These are phyloP conservation scores for Hephaestus fuliginosus DNA, from an alignment of 2,797 vertebrate genomes.

Conservation along the genomic window DNA sequence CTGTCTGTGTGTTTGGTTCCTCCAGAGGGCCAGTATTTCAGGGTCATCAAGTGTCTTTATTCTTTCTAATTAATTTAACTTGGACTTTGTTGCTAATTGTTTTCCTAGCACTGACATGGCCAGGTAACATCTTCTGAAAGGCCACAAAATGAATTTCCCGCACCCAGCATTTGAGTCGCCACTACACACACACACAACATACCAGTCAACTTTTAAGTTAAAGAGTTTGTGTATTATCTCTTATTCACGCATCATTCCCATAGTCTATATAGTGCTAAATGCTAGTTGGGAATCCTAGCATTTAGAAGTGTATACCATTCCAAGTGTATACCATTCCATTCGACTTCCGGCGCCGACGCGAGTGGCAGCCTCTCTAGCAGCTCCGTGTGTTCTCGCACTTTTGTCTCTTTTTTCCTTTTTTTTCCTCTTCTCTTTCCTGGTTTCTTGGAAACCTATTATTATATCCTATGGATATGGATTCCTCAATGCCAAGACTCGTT, in stretches of 20 bases:
- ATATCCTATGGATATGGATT: no score
- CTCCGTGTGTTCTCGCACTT: no score
- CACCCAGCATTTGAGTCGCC: constrained; percentile 53
- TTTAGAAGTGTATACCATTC: background rate
- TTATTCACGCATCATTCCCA: background rate
- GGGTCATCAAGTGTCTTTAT: constrained; percentile 74
- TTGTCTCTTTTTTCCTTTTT: no score
- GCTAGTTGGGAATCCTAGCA: background rate
- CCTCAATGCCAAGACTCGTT: no score
- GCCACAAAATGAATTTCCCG: constrained; percentile 65
- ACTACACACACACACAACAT: no score
- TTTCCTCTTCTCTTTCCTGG: no score
- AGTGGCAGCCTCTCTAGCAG: no score
- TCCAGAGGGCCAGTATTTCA: constrained; percentile 48
- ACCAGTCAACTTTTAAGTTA: background rate
- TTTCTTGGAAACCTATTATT: no score
- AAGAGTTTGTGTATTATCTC: background rate
- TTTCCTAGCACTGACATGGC: constrained; percentile 65
- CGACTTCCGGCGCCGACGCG: no score
- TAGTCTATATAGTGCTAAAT: background rate
- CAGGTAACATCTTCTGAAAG: constrained; percentile 52
- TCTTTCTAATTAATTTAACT: constrained; percentile 75
- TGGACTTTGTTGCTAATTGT: constrained; percentile 76
- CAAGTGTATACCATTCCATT: no score
- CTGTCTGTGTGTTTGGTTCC: constrained; percentile 20